Evolutionary conservation across 2,113 vertebrate species (phyloP), one percentile per base, ranked within the genome.

Genomic region (Montifringilla adamsi): DNA sequence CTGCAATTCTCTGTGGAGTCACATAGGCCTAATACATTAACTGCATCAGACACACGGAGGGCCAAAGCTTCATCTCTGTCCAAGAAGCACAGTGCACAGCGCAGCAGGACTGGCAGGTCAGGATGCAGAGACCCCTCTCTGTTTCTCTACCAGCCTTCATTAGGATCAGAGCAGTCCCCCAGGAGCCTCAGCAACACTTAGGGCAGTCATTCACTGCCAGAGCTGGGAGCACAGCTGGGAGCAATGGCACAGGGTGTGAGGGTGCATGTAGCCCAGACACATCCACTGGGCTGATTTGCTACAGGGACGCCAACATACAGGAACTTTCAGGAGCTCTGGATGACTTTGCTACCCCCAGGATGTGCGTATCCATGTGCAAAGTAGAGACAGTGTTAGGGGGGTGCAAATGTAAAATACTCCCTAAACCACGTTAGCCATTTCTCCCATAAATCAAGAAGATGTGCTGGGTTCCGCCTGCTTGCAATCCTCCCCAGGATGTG

Each of bases 1-100:
- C 83, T 94, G 69, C 69, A 83, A 77, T 55, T 76, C 95, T 88
- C 87, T 55, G 10, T 18, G 83, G 94, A 95, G 46, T 60, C 27
- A 4, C 86, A 64, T 14, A 56, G 60, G 44, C 90, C 82, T 89
- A 77, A 86, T 73, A 80, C 8, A 43, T 95, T 87, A 94, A 85
- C 78, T 88, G 4, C 67, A 70, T 77, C 35, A 84, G 78, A 85
- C 60, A 86, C 31, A 55, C 0, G 0, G 47, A 74, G 43, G 14
- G 52, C 41, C 76, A 78, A 59, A 92, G 52, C 33, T 87, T 52
- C 68, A 56, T 77, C 55, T 67, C 85, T 84, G 50, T 84, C 83
- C 72, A 46, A 74, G 59, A 11, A 88, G 74, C 53, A 20, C n/a
- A 18, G 73, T 0, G 1, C 3, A 13, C 28, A 18, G 73, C 0